Evolutionary conservation across 1,140 invertebrate genomes (phyloP).

Genomic region (Achatina immaculata): DNA sequence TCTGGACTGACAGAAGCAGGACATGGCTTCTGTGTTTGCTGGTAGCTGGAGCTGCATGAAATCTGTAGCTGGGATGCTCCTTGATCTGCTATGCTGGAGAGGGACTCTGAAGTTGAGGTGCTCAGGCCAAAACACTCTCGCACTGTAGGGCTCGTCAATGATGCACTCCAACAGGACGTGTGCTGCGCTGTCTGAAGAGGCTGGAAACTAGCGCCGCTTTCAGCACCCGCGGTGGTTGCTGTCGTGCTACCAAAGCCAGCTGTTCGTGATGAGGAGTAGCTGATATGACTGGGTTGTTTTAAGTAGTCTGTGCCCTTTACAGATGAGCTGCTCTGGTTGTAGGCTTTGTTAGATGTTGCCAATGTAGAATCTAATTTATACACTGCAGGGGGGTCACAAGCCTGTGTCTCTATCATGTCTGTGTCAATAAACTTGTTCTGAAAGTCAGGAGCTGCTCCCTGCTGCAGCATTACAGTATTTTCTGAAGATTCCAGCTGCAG

Average conservation of each 20-base stretch:
- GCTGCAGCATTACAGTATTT: not conserved
- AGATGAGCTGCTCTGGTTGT: not conserved
- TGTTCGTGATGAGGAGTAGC: not conserved
- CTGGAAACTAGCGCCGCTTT: not conserved
- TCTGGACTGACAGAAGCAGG: not conserved
- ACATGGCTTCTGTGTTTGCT: not conserved
- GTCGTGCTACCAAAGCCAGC: not conserved
- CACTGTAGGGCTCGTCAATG: conserved; percentile 3
- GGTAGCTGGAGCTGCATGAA: not conserved
- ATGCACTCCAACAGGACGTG: conserved; percentile 16
- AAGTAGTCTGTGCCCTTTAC: not conserved
- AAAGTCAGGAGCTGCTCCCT: not conserved
- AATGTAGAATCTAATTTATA: not conserved
- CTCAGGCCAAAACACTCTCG: conserved; percentile 1
- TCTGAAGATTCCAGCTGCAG: not conserved
- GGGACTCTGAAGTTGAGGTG: not conserved
- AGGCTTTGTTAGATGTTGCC: not conserved
- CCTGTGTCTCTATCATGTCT: not conserved
- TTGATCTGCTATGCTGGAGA: not conserved
- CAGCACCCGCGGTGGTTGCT: not conserved
- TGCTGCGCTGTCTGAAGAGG: not conserved
- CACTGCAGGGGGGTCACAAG: not conserved
- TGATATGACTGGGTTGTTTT: not conserved
- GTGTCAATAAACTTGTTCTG: not conserved
- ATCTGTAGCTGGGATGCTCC: not conserved